Evolutionary conservation across 2,113 vertebrate genomes (phyloP).

Genomic region (Aleadryas rufinucha): DNA sequence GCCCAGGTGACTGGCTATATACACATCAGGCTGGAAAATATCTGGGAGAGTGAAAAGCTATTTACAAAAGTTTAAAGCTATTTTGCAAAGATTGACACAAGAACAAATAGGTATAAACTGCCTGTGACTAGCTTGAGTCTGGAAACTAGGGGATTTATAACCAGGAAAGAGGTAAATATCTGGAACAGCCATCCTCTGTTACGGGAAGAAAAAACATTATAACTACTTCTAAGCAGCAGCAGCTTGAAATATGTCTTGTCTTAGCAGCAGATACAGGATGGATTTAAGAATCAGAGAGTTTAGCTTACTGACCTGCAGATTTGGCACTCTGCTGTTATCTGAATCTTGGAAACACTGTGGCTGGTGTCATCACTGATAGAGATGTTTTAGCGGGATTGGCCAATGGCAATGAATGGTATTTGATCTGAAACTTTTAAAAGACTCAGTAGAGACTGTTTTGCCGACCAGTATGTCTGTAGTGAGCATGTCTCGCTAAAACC

Average conservation of each 20-base stretch:
- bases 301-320: not conserved
- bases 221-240: not conserved
- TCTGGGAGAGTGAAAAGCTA: not conserved
- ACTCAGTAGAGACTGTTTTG: not conserved
- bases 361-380: not conserved
- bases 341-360: not conserved
- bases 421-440: not conserved
- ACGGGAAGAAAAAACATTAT: conserved; percentile 3
- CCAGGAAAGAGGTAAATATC: not conserved
- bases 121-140: not conserved
- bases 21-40: not conserved
- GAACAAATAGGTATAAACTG: conserved; percentile 24
- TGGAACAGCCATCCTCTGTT: not conserved
- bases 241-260: conserved; percentile 4
- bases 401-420: not conserved
- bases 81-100: conserved; percentile 43
- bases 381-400: not conserved
- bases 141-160: conserved; percentile 32
- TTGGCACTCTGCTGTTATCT: not conserved
- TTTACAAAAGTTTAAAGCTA: conserved; percentile 14
- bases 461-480: not conserved
- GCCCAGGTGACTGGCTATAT: not conserved
- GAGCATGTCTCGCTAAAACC: not conserved
- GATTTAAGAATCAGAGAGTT: conserved; percentile 2
- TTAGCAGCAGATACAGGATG: not conserved